phyloP scores from a whole-genome alignment of 2,113 vertebrate species.

The Scalopus aquaticus region DNA sequence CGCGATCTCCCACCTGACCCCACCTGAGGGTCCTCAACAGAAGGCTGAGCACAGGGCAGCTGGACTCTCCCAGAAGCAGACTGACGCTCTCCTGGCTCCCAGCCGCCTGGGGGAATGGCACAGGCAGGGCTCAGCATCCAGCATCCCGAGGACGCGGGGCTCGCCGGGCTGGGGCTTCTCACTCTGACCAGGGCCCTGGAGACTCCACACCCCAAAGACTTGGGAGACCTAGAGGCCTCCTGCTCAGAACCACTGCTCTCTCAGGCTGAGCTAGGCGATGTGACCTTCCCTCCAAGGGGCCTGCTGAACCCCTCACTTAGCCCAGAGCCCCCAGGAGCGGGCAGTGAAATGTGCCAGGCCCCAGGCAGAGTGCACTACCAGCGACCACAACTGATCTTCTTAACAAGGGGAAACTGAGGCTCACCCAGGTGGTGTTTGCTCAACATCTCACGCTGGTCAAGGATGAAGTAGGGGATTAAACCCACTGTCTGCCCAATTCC shows the following conservation, averaged over 20 bases:
- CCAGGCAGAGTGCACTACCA: not conserved
- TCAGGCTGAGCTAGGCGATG: not conserved
- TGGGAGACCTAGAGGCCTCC: rapidly evolving
- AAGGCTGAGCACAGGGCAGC: not conserved
- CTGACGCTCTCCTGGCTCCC: not conserved
- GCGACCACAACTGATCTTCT: rapidly evolving
- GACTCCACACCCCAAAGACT: not conserved
- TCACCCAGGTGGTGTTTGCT: not conserved
- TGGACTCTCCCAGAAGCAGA: not conserved
- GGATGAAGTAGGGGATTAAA: not conserved
- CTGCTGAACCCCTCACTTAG: not conserved
- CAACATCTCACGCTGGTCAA: not conserved
- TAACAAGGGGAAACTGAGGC: not conserved
- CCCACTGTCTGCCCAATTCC: not conserved
- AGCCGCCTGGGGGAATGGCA: not conserved
- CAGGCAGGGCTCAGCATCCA: too few relatives aligned
- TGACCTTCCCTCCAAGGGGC: not conserved
- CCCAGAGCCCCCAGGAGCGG: not conserved
- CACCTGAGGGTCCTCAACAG: not conserved
- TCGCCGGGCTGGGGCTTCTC: not conserved
- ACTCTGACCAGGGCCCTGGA: not conserved
- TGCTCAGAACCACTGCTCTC: not conserved
- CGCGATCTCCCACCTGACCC: not conserved
- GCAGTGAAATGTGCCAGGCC: not conserved
- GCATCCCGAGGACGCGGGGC: not conserved